Evolutionary conservation across 1,140 invertebrate genomes (phyloP).

Genomic region (Trichogramma pretiosum): DNA sequence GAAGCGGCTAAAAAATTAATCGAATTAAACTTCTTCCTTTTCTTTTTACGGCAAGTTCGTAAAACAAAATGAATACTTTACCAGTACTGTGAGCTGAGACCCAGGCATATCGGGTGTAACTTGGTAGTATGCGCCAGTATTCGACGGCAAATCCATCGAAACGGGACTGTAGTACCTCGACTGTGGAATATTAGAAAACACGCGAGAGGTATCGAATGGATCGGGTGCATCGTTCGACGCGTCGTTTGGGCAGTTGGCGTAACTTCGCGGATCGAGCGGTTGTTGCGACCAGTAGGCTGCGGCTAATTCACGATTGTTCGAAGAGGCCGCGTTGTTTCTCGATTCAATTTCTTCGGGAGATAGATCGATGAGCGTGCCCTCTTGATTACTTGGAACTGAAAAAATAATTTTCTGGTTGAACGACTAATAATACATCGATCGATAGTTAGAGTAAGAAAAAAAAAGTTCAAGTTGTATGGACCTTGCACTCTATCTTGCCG

Average conservation of each 20-base stretch:
- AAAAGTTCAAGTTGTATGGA: not conserved
- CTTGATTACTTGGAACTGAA: slow-evolving; percentile 34
- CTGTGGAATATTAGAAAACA: slow-evolving; percentile 34
- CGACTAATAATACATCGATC: no score
- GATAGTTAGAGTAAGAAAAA: not conserved
- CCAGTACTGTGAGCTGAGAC: no score
- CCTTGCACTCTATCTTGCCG: not conserved
- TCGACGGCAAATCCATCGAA: slow-evolving; percentile 27
- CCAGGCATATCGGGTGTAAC: not conserved
- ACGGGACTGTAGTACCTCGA: slow-evolving; percentile 45
- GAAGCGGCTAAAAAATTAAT: no score
- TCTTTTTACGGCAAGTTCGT: no score
- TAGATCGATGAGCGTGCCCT: slow-evolving; percentile 54
- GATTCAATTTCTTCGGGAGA: slow-evolving; percentile 47
- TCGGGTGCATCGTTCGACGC: slow-evolving; percentile 26
- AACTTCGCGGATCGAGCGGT: slow-evolving; percentile 33
- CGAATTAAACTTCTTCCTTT: no score
- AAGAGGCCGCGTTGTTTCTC: slow-evolving; percentile 20
- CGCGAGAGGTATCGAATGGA: slow-evolving; percentile 55
- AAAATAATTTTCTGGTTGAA: no score
- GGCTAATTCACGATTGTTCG: slow-evolving; percentile 18
- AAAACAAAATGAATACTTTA: no score
- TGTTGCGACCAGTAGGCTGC: slow-evolving; percentile 27
- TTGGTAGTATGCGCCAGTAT: slow-evolving; percentile 5
- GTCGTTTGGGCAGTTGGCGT: slow-evolving; percentile 38